Evolutionary conservation across 1,140 invertebrate genomes (phyloP).

Genomic region (Sweltsa coloradensis): DNA sequence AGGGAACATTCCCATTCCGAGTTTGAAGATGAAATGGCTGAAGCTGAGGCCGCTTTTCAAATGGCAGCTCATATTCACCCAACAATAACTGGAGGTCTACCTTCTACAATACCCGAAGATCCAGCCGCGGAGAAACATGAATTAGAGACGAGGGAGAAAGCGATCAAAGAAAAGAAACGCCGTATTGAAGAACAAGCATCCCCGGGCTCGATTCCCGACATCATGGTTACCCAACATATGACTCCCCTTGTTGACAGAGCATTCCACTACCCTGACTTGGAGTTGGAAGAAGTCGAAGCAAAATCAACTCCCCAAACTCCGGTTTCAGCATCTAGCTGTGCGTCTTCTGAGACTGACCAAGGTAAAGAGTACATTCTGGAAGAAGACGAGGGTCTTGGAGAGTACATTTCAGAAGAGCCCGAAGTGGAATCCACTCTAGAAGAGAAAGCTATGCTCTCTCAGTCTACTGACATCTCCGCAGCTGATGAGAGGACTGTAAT

Average conservation of each 20-base stretch:
- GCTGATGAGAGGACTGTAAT: conserved; percentile 38
- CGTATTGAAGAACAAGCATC: conserved; percentile 27
- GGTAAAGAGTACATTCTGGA: conserved; percentile 43
- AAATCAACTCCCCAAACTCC: conserved; percentile 40
- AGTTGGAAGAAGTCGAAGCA: conserved; percentile 29
- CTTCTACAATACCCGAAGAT: conserved; percentile 39
- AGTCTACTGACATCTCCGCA: conserved; percentile 33
- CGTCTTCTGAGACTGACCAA: conserved; percentile 45
- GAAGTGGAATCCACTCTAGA: conserved; percentile 25
- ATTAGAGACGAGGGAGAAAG: conserved; percentile 31
- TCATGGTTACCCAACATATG: conserved; percentile 53
- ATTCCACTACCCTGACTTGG: conserved; percentile 38
- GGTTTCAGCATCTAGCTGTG: conserved; percentile 44
- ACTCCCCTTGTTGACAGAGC: conserved; percentile 31
- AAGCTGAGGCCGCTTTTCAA: conserved; percentile 35
- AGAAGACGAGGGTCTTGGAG: conserved; percentile 35
- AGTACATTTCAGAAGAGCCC: conserved; percentile 38
- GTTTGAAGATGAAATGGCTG: conserved; percentile 31
- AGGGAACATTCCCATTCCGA: conserved; percentile 12
- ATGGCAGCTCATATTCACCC: conserved; percentile 32
- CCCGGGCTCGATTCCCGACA: conserved; percentile 47
- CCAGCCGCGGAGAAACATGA: conserved; percentile 37
- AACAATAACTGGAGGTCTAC: conserved; percentile 26
- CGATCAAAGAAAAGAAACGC: conserved; percentile 32
- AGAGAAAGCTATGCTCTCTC: neutral